A percentile compares a stretch with the other conserved stretches of the same genome.
Evolutionary conservation across 2,888 invertebrate genomes (phyloP).

Genomic region (Spisula solida): DNA sequence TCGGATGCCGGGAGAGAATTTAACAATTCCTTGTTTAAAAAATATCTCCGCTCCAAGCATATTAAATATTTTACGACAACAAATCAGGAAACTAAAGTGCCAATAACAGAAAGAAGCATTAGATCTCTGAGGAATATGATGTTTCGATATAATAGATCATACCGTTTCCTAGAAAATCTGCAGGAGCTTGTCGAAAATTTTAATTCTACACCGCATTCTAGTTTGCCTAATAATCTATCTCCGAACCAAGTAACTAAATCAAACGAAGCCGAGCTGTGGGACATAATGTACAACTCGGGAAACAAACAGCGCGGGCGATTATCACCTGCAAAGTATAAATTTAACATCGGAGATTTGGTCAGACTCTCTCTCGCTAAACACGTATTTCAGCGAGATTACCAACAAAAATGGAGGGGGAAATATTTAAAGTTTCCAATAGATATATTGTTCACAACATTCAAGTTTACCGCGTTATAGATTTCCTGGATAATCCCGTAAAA

Average conservation of each 20-base stretch:
- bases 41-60: constrained; percentile 47
- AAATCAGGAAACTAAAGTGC: constrained; percentile 47
- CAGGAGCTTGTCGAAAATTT: constrained; percentile 48
- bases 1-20: constrained; percentile 58
- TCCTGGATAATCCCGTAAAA: constrained; percentile 39
- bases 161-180: constrained; percentile 58
- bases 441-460: constrained; percentile 56
- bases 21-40: constrained; percentile 47
- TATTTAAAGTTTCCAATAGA: constrained; percentile 55
- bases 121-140: constrained; percentile 53
- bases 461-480: constrained; percentile 49
- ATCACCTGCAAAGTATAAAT: constrained; percentile 21
- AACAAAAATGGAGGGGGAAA: constrained; percentile 59
- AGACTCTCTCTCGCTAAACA: constrained; percentile 55
- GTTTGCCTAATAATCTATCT: constrained; percentile 45
- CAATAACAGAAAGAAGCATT: constrained; percentile 46
- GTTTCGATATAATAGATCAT: constrained; percentile 53
- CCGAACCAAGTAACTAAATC: constrained; percentile 42
- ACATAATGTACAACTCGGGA: constrained; percentile 44
- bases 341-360: constrained; percentile 46
- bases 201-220: constrained; percentile 48
- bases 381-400: constrained; percentile 54
- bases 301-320: constrained; percentile 33
- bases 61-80: constrained; percentile 51
- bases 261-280: constrained; percentile 54